These are phyloP conservation scores for Pluvialis apricaria DNA, from an alignment of 2,113 vertebrate species.

Conservation along the genomic window DNA sequence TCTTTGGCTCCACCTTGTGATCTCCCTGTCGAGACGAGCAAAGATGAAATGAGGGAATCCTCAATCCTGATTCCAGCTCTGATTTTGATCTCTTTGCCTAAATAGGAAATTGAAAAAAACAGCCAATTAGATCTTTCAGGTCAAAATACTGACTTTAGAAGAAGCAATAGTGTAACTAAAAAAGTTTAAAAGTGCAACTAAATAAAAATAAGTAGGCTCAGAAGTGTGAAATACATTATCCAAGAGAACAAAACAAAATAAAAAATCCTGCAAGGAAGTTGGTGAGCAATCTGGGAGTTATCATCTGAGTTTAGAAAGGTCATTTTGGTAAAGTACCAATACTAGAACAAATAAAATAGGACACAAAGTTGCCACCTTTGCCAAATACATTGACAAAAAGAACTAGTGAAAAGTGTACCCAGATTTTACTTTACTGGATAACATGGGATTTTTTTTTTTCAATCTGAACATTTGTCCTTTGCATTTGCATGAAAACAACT, in stretches of 20 bases:
- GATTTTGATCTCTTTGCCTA: background rate
- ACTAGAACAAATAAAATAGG: background rate
- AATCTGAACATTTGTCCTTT: background rate
- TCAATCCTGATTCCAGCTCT: background rate
- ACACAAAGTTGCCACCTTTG: background rate
- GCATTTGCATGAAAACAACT: background rate
- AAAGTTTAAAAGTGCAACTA: background rate
- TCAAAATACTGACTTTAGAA: background rate
- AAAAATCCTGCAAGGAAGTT: background rate
- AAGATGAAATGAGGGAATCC: background rate
- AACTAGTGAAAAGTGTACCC: background rate
- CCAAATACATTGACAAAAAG: background rate
- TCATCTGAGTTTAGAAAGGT: background rate
- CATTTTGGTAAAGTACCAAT: background rate
- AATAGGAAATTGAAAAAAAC: background rate
- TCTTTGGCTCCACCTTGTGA: constrained; percentile 42
- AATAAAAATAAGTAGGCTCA: background rate
- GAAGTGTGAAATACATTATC: background rate
- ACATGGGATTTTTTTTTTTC: background rate
- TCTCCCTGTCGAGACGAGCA: rapidly evolving
- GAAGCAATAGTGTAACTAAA: background rate
- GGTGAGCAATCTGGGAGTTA: background rate
- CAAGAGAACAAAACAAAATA: background rate
- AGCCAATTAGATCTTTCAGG: background rate
- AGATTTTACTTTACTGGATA: background rate